These are phyloP conservation scores for Nicator chloris DNA, from an alignment of 2,113 vertebrate genomes.

Conservation along the genomic window DNA sequence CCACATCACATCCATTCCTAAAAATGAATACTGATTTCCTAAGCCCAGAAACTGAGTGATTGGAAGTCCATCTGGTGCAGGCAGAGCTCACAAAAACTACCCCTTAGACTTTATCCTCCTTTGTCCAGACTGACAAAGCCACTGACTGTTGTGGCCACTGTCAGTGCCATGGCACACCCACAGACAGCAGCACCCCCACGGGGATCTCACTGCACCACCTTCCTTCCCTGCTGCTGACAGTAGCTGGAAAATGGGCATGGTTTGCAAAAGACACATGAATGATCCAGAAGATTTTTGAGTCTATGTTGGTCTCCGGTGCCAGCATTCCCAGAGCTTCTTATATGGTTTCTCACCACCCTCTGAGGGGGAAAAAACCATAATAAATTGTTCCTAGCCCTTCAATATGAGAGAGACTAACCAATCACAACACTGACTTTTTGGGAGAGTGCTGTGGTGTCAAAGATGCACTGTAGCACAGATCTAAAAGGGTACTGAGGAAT, in stretches of 20 bases:
- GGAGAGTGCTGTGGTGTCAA: neutral
- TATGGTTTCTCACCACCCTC: neutral
- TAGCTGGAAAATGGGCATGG: neutral
- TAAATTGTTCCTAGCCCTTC: neutral
- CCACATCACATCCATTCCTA: neutral
- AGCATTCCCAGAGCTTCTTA: neutral
- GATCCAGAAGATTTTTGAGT: neutral
- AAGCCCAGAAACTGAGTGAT: neutral
- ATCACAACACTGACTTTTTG: neutral
- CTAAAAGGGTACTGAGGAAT: neutral
- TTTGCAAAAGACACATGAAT: neutral
- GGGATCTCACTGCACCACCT: neutral
- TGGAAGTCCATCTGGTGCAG: neutral
- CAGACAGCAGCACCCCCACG: neutral
- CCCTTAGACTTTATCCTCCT: neutral
- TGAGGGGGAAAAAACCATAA: neutral
- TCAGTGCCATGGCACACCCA: accelerated
- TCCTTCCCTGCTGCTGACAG: neutral
- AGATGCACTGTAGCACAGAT: neutral
- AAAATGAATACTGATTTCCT: neutral
- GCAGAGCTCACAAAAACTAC: neutral
- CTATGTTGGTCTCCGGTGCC: neutral
- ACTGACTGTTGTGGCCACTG: neutral
- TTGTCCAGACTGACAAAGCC: neutral
- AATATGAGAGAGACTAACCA: neutral